phyloP scores from a whole-genome alignment of 1,140 invertebrate genomes.

The Brachionus paranguensis region DNA sequence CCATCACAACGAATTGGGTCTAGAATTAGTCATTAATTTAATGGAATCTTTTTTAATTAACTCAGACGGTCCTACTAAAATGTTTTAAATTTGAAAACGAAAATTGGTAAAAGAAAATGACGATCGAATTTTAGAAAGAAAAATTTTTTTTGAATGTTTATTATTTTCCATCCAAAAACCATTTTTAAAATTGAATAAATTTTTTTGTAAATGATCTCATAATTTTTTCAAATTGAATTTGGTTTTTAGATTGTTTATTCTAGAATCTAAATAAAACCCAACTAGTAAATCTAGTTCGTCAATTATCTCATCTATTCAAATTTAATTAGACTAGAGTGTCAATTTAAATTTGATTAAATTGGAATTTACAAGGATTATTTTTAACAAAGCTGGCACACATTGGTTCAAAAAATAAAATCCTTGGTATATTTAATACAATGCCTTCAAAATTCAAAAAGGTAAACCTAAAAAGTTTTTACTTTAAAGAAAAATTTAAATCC shows the following conservation, averaged over 20 bases:
- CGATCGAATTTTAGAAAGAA: not conserved
- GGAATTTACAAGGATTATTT: not conserved
- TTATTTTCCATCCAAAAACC: not conserved
- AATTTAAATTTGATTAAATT: not conserved
- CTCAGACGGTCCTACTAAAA: not conserved
- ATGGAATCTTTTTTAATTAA: not conserved
- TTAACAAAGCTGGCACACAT: not conserved
- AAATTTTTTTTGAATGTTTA: not conserved
- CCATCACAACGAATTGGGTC: not conserved
- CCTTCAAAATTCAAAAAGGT: not conserved
- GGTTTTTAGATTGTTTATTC: not conserved
- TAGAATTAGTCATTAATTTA: not conserved
- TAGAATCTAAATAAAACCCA: not conserved
- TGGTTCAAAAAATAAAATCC: not conserved
- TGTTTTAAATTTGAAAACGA: not conserved
- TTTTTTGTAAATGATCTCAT: not conserved
- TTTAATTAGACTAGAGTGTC: not conserved
- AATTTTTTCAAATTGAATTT: not conserved
- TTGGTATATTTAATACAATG: not conserved
- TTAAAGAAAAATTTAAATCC: not conserved
- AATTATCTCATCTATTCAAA: not conserved
- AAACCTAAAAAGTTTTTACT: not conserved
- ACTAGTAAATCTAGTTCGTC: not conserved
- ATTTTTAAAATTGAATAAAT: not conserved
- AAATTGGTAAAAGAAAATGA: conserved; percentile 9